A percentile compares a stretch with the other conserved stretches of the same genome.
Conservation (phyloP, 1,140 invertebrate species). For the Arctopsyche grandis region DNA sequence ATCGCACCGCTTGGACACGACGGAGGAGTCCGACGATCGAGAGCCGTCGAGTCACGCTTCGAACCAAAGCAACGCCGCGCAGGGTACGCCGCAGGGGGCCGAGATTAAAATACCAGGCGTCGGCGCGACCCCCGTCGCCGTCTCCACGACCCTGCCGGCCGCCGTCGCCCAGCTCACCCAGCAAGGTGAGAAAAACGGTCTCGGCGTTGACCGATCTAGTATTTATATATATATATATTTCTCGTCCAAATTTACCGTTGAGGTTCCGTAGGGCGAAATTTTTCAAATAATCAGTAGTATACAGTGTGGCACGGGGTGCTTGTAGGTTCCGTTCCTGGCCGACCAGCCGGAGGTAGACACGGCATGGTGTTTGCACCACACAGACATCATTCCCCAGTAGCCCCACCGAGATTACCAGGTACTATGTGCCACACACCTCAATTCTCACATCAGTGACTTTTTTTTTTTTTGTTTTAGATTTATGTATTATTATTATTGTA, state of each 20-base stretch:
- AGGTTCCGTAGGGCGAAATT: conserved; percentile 13
- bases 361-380: conserved; percentile 72
- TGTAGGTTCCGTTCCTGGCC: conserved; percentile 74
- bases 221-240: neutral
- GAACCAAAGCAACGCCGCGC: neutral
- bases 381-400: conserved; percentile 65
- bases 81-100: conserved; percentile 56
- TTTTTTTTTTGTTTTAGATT: neutral
- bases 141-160: conserved; percentile 70
- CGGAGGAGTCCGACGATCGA: conserved; percentile 70
- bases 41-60: conserved; percentile 49
- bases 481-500: too few species aligned
- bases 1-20: conserved; percentile 77
- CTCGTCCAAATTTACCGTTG: conserved; percentile 3
- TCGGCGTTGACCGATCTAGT: neutral
- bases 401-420: conserved; percentile 65
- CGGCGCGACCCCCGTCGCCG: conserved; percentile 71
- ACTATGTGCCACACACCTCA: conserved; percentile 68
- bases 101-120: conserved; percentile 75
- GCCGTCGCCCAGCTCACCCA: conserved; percentile 70
- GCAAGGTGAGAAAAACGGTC: conserved; percentile 62
- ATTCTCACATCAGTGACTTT: conserved; percentile 54
- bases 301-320: conserved; percentile 60
- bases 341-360: conserved; percentile 73
- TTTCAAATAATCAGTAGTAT: conserved; percentile 33